A percentile compares a stretch with the other conserved stretches of the same genome.
phyloP scores from a whole-genome alignment of 2,888 invertebrate species.

The Acleris cristana region DNA sequence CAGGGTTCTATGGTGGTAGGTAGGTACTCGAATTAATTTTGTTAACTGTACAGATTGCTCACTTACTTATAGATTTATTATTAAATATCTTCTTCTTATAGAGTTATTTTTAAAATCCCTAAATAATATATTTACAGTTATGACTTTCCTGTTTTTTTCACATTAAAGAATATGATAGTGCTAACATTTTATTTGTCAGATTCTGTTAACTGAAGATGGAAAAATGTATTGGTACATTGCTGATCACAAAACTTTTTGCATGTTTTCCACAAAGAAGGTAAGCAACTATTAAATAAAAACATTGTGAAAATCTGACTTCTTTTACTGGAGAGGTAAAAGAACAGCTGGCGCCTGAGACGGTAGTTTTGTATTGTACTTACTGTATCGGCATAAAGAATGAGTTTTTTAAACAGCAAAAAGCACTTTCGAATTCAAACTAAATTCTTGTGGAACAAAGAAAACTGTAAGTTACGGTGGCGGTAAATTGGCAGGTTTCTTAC shows the following conservation, averaged over 20 bases:
- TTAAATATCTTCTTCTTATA: too few relatives aligned
- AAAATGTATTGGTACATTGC: background rate
- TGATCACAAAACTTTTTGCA: background rate
- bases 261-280: conserved; percentile 1
- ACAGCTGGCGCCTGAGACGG: conserved; percentile 7
- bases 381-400: conserved; percentile 32
- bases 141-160: too few relatives aligned
- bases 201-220: too few relatives aligned
- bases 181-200: too few relatives aligned
- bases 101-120: too few relatives aligned
- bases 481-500: conserved; percentile 37
- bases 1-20: too few relatives aligned
- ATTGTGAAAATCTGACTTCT: conserved; percentile 2
- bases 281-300: background rate
- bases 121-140: too few relatives aligned
- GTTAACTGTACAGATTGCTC: too few relatives aligned
- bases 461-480: conserved; percentile 30
- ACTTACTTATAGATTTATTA: too few relatives aligned
- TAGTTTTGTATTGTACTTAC: conserved; percentile 20
- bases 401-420: conserved; percentile 37
- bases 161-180: too few relatives aligned
- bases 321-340: conserved; percentile 11
- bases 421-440: conserved; percentile 32
- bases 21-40: too few relatives aligned
- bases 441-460: conserved; percentile 25